A percentile compares a stretch with the other conserved stretches of the same genome.
These are phyloP conservation scores for Muscicapa adusta DNA, from an alignment of 2,113 vertebrate species.

Conservation along the genomic window DNA sequence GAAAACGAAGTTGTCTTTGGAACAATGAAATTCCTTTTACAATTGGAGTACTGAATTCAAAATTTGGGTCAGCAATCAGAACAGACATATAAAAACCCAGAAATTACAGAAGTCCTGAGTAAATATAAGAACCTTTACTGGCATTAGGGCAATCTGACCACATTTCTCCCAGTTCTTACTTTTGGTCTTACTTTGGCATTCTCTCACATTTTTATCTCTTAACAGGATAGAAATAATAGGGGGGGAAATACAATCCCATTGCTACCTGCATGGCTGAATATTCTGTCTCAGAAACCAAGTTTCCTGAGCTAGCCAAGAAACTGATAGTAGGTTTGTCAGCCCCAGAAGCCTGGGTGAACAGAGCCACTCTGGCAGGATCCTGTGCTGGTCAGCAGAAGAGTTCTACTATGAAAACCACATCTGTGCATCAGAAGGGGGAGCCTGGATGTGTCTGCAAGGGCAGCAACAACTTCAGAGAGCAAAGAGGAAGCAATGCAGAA, in stretches of 20 bases:
- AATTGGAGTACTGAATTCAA: background rate
- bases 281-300: background rate
- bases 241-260: background rate
- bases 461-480: background rate
- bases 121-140: background rate
- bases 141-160: background rate
- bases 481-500: fast-evolving
- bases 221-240: background rate
- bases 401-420: background rate
- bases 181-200: background rate
- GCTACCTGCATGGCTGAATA: background rate
- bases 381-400: background rate
- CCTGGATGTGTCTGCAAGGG: background rate
- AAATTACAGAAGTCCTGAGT: background rate
- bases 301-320: background rate
- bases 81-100: background rate
- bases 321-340: background rate
- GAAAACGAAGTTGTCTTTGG: background rate
- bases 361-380: background rate
- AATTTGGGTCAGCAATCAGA: background rate
- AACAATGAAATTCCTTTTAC: background rate
- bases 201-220: background rate
- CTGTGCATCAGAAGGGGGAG: background rate
- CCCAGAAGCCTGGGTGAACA: background rate
- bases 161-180: background rate